Percentiles rank a stretch among this genome's conserved stretches.
Evolutionary conservation across 2,797 vertebrate species (phyloP).

Genomic region (Megaceryle alcyon): DNA sequence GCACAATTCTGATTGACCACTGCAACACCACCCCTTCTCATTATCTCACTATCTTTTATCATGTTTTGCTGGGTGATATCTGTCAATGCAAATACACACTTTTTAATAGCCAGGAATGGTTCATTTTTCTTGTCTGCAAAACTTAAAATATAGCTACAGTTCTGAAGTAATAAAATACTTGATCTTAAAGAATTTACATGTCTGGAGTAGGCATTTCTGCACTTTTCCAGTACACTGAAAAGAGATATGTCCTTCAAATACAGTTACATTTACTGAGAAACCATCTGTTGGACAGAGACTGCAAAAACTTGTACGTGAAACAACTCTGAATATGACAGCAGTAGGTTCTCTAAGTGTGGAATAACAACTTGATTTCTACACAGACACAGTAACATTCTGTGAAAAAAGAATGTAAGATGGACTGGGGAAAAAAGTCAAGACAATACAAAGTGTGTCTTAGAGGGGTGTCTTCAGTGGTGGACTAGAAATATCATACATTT

Average conservation of each 20-base stretch:
- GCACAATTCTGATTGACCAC: not conserved
- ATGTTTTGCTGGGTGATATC: not conserved
- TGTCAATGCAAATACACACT: not conserved
- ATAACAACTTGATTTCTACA: not conserved
- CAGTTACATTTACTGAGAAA: not conserved
- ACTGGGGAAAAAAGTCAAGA: not conserved
- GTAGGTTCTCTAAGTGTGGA: not conserved
- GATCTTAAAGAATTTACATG: not conserved
- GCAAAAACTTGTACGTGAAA: rapidly evolving
- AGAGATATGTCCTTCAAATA: not conserved
- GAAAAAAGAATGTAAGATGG: not conserved
- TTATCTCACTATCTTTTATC: not conserved
- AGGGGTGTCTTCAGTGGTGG: not conserved
- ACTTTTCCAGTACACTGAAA: not conserved
- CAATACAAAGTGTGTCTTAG: not conserved
- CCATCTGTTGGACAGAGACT: not conserved
- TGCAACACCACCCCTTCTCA: not conserved
- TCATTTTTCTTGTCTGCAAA: not conserved
- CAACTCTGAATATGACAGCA: not conserved
- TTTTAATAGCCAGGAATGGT: not conserved
- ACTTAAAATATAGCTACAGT: not conserved
- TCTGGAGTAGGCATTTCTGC: not conserved
- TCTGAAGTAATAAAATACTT: not conserved
- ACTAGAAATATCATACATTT: not conserved
- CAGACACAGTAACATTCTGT: not conserved